Percentiles rank a stretch among this genome's conserved stretches.
These are phyloP conservation scores for Ophioderma brevispina DNA, from an alignment of 35 echinoderm and acorn worm species.

Conservation along the genomic window DNA sequence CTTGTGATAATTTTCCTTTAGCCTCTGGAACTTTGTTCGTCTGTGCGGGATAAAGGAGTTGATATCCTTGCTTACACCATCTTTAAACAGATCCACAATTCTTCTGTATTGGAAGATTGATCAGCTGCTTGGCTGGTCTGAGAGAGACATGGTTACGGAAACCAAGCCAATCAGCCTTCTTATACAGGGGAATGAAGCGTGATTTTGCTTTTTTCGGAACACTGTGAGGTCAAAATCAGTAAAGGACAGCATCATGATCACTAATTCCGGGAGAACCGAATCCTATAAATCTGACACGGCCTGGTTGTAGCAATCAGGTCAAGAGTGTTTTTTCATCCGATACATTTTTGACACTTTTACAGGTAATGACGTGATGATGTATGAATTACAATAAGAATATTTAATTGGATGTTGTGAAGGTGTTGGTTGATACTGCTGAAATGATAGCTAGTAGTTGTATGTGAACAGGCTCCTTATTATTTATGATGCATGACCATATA, in stretches of 20 bases:
- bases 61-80: neutral
- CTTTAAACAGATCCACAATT: neutral
- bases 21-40: neutral
- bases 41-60: neutral
- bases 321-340: neutral
- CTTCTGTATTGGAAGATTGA: neutral
- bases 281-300: neutral
- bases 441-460: no score
- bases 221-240: slow-evolving; percentile 1
- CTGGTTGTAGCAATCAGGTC: slow-evolving; percentile 1
- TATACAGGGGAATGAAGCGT: neutral
- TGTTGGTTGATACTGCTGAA: no score
- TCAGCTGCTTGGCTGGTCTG: neutral
- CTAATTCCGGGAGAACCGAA: neutral
- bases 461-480: no score
- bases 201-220: neutral
- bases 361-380: no score
- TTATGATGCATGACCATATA: no score
- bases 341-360: no score
- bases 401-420: no score
- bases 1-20: slow-evolving; percentile 36
- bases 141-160: no score
- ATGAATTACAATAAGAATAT: no score
- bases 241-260: slow-evolving; percentile 8
- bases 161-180: neutral